Evolutionary conservation across 2,888 invertebrate species (phyloP), one percentile per base, ranked within the genome.

Genomic region (Tenthredo distinguenda): DNA sequence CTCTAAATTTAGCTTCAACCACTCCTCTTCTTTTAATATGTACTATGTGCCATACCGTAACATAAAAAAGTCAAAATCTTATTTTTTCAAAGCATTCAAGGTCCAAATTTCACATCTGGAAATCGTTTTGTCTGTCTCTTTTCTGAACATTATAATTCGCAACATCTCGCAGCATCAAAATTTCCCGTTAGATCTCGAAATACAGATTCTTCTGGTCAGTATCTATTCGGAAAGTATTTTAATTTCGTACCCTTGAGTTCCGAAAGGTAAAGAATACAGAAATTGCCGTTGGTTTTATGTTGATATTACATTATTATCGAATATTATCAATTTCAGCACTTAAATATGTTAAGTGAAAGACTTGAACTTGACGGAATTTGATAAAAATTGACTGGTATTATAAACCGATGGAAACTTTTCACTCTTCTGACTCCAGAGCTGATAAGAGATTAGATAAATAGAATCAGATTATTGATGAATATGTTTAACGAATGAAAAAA

Each of bases 1-100:
- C 62, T 40, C 58, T 79, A 79, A 58, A 62, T 62, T 50, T 77
- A 50, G 26, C 21, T 31, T 7, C n/a, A 79, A 40, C 40, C 7
- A 40, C 6, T 34, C 18, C 55, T 77, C 50, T 77, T 55, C 12
- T 18, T 18, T 72, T 10, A 68, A 68, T 55, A n/a, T 7, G 1
- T n/a, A n/a, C n/a, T 55, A n/a, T 55, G 18, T n/a, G 1, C n/a
- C 55, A 34, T 68, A 68, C 34, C 34, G 5, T 31, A 9, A 12
- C 21, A 62, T 26, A 0, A 31, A 37, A 71, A 37, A 71, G 15
- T 18, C 0, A 37, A 71, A 10, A 21, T 62, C 0, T 12, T 21
- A 21, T 58, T 6, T 21, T 58, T 15, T 15, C 15, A 47, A 47
- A 47, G 47, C 15, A 47, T 47, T 15, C 15, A 0, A 15, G 2